phyloP scores from a whole-genome alignment of 2,113 vertebrate species.

The Romanogobio albipinnatus region DNA sequence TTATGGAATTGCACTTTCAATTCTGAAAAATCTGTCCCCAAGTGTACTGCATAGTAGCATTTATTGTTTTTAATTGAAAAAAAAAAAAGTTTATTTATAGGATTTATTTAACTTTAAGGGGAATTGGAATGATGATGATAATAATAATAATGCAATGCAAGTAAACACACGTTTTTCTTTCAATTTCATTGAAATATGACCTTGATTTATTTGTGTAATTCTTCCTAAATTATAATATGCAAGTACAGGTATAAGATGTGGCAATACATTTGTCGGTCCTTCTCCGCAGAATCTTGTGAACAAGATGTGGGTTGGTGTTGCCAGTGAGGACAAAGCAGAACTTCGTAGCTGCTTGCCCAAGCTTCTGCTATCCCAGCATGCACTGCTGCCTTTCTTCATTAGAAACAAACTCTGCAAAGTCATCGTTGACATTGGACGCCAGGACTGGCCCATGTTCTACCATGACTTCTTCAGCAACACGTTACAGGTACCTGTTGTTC shows the following conservation, averaged over 20 bases:
- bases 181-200: neutral
- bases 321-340: slow-evolving; percentile 96
- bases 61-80: neutral
- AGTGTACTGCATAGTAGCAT: neutral
- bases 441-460: slow-evolving; percentile 99
- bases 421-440: slow-evolving; percentile 96
- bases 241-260: neutral
- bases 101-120: neutral
- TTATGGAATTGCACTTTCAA: no score
- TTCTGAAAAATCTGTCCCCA: no score
- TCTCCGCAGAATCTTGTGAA: slow-evolving; percentile 91
- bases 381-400: slow-evolving; percentile 94
- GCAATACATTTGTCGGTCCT: neutral
- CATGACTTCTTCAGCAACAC: slow-evolving; percentile 98
- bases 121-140: neutral
- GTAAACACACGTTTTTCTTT: neutral
- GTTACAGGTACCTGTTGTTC: slow-evolving; percentile 82
- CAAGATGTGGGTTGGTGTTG: slow-evolving; percentile 97
- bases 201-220: neutral
- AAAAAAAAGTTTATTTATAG: neutral
- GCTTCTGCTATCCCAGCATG: slow-evolving; percentile 92
- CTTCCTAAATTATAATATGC: neutral
- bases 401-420: slow-evolving; percentile 99
- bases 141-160: neutral
- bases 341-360: slow-evolving; percentile 96